A percentile compares a stretch with the other conserved stretches of the same genome.
These are phyloP conservation scores for Crotophaga sulcirostris DNA, from an alignment of 2,113 vertebrate species.

Conservation along the genomic window DNA sequence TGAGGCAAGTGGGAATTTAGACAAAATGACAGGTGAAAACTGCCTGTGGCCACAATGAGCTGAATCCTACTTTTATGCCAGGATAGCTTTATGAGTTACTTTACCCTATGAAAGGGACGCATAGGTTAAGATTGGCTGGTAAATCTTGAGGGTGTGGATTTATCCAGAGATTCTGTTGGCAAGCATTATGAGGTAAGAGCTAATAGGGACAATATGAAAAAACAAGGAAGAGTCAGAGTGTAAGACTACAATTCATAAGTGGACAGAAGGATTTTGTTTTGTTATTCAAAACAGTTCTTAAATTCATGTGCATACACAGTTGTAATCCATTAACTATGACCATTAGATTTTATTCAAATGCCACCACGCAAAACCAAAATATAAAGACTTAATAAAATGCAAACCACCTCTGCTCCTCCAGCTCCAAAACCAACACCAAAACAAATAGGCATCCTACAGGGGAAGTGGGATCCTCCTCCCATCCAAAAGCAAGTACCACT, in stretches of 20 bases:
- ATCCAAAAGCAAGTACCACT: background rate
- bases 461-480: background rate
- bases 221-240: background rate
- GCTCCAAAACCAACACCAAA: background rate
- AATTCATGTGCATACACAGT: background rate
- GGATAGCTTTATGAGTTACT: background rate
- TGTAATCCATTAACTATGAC: slow-evolving; percentile 1
- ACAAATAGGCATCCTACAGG: background rate
- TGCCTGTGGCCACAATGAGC: background rate
- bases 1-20: background rate
- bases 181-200: background rate
- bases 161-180: background rate
- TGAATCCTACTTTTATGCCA: background rate
- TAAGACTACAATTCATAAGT: background rate
- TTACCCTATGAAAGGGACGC: background rate
- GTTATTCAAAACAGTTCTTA: slow-evolving; percentile 41
- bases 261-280: background rate
- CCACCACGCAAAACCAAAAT: background rate
- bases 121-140: background rate
- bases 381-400: background rate
- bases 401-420: background rate
- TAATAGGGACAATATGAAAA: background rate
- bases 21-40: background rate
- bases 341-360: slow-evolving; percentile 16
- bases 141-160: background rate